Evolutionary conservation across 1,140 invertebrate species (phyloP).

Genomic region (Caenorhabditis remanei): DNA sequence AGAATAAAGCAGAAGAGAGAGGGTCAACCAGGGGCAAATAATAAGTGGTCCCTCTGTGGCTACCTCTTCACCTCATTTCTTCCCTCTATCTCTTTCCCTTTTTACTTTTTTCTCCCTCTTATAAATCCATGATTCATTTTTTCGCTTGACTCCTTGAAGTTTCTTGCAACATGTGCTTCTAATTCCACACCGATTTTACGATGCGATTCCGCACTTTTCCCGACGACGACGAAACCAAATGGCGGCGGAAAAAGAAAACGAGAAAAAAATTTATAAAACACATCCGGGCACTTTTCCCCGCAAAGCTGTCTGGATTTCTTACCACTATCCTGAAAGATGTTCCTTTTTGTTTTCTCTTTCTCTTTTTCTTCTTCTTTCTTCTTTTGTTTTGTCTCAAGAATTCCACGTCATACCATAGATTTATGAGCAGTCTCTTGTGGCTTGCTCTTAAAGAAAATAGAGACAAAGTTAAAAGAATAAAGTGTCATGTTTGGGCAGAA

Average conservation of each 20-base stretch:
- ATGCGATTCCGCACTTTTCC: constrained; percentile 29
- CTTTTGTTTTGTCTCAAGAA: neutral
- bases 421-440: constrained; percentile 50
- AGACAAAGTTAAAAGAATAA: neutral
- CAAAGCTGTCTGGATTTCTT: neutral
- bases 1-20: constrained; percentile 15
- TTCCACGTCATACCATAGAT: constrained; percentile 10
- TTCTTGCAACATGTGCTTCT: constrained; percentile 54
- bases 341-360: neutral
- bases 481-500: neutral
- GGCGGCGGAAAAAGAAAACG: constrained; percentile 32
- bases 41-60: constrained; percentile 28
- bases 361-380: neutral
- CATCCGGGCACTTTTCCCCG: constrained; percentile 24
- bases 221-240: constrained; percentile 37
- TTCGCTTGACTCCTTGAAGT: neutral
- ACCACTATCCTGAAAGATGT: neutral
- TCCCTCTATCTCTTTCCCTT: neutral
- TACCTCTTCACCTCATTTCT: neutral
- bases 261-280: constrained; percentile 51
- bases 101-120: neutral
- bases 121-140: neutral
- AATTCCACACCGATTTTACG: constrained; percentile 53
- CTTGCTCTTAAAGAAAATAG: constrained; percentile 6
- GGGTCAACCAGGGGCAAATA: constrained; percentile 48